Evolutionary conservation across 2,113 vertebrate species (phyloP), one percentile per base, ranked within the genome.

Genomic region (Orcinus orca): DNA sequence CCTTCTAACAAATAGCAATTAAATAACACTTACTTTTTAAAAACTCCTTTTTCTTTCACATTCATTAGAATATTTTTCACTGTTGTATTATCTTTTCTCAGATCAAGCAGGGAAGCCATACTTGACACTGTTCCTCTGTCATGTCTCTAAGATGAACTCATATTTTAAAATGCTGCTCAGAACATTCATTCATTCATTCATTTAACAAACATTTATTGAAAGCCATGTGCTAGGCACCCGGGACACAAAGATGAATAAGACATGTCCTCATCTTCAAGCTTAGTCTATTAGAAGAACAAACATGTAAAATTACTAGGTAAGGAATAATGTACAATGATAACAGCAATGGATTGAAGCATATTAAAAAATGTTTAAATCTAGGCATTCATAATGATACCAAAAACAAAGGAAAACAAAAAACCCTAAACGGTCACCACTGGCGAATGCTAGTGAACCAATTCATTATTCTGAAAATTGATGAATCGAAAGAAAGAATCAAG

Each of bases 401-500:
- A 91, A 94, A 41, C 11, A 62, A 94, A 91, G 44, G 2, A 81
- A 71, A 82, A 31, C 62, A 71, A 85, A 81, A 38, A 38, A 73
- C 20, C 33, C 25, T 65, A 63, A 58, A 10, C n/a, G 11, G 53
- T 81, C 70, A 95, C 55, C 71, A 44, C 1, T 77, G 31, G 63
- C 87, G 33, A 88, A 93, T 33, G 44, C 60, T 47, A 65, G n/a
- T 85, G 55, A 92, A 36, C 8, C 53, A 90, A 90, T 38, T 67
- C n/a, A 82, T 58, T 87, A 91, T 58, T 97, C 71, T 95, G 29
- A 92, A 88, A 93, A 95, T 20, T n/a, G 31, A 21, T 41, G 92
- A 88, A 87, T 87, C 50, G 36, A 74, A 33, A 68, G 25, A 82
- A 77, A 79, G 20, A 87, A 55, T 62, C 50, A 90, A 93, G 31